Conservation (phyloP, 2,113 vertebrate genomes). For the Phoxinus phoxinus region DNA sequence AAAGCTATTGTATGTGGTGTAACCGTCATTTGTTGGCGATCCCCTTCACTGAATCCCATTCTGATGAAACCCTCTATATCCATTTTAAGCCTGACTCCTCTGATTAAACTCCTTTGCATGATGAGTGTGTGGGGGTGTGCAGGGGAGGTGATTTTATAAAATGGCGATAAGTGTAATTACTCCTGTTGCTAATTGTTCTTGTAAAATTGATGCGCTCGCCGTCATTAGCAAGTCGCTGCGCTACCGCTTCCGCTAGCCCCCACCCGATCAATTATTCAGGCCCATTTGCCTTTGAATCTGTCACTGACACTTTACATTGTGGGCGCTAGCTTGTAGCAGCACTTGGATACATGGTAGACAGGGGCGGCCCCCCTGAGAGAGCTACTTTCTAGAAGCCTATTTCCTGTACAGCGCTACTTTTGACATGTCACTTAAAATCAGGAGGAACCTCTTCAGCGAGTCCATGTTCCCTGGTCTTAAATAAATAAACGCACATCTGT, state of each 20-base stretch:
- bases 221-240: conserved; percentile 60
- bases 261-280: conserved; percentile 73
- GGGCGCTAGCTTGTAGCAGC: conserved; percentile 61
- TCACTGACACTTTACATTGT: conserved; percentile 63
- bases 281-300: conserved; percentile 66
- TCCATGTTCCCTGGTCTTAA: conserved; percentile 55
- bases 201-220: conserved; percentile 66
- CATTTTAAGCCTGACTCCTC: conserved; percentile 48
- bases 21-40: conserved; percentile 36
- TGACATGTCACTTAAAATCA: conserved; percentile 78
- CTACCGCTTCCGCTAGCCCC: conserved; percentile 52
- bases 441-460: conserved; percentile 64
- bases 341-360: conserved; percentile 64
- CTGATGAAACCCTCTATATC: conserved; percentile 31
- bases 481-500: conserved; percentile 66
- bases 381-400: conserved; percentile 62
- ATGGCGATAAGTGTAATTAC: conserved; percentile 73
- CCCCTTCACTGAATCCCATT: conserved; percentile 22
- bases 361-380: conserved; percentile 63
- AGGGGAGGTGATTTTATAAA: conserved; percentile 65
- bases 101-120: conserved; percentile 50
- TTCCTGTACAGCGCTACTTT: conserved; percentile 64
- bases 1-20: not conserved
- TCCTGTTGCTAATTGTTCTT: conserved; percentile 73
- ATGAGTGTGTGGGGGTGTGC: conserved; percentile 37